Evolutionary conservation across 2,113 vertebrate species (phyloP), one percentile per base, ranked within the genome.

Genomic region (Callopanchax toddi): DNA sequence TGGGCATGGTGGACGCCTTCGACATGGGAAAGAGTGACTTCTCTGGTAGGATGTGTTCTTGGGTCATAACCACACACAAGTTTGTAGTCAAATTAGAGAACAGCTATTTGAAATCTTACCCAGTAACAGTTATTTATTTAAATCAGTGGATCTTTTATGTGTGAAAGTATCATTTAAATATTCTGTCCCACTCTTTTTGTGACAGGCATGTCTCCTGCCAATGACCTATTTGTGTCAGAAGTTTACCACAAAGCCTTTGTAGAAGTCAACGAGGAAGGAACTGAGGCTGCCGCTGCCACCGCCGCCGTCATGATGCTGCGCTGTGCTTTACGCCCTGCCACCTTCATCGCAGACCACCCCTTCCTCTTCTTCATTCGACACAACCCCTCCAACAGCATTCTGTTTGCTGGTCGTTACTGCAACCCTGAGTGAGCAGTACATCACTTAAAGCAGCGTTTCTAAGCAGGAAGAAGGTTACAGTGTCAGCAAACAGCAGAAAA

Each of bases 241-340:
- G 91, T 96, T 29, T 79, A 95, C 74, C 96, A 98, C 83, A 95
- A 96, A 75, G 86, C 95, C 39, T 95, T 95, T 25, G 84, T 96
- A 40, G 95, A 97, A 39, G 90, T 98, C 53, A 96, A 92, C 7
- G 95, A 98, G 74, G 92, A 96, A 76, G 96, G 96, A 11, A 97
- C 94, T 0, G 94, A 97, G 75, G 95, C 96, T 0, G 87, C 93
- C 0, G 95, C 91, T 8, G 92, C 93, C 43, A 93, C 94, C 1
- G 94, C 75, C 7, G 91, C 55, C 0, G 2, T 91, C 29, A 67
- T 96, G 78, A 63, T 59, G 55, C 1, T 82, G 17, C 88, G 93
- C 48, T 91, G 86, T 32, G 36, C 63, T 11, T 59, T 80, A 2
- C 45, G 43, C 0, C 73, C 86, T 3, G 40, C 89, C 7, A 17